These are phyloP conservation scores for Probosciger aterrimus DNA, from an alignment of 2,113 vertebrate species.

Conservation along the genomic window DNA sequence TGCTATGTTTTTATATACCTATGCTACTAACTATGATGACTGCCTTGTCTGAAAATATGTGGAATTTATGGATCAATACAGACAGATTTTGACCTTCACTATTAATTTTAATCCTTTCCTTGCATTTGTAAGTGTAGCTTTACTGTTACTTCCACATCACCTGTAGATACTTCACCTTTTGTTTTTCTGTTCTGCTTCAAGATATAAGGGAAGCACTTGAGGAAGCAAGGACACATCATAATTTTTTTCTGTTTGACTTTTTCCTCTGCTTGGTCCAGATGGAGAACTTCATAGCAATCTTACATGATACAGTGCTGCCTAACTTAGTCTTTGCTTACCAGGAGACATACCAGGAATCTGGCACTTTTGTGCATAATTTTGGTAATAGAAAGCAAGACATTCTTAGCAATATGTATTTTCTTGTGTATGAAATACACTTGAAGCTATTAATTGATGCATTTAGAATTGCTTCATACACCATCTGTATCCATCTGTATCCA, in stretches of 20 bases:
- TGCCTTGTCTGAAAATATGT: neutral
- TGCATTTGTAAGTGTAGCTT: neutral
- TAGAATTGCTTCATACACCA: neutral
- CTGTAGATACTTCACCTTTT: neutral
- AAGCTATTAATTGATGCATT: neutral
- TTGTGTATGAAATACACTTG: neutral
- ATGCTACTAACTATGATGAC: neutral
- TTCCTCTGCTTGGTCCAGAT: neutral
- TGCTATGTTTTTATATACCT: neutral
- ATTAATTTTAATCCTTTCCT: neutral
- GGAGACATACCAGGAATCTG: neutral
- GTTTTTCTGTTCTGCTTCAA: neutral
- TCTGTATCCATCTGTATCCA: conserved; percentile 16
- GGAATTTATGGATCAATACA: neutral
- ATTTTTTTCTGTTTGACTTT: neutral
- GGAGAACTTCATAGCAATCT: neutral
- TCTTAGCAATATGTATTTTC: neutral
- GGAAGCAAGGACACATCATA: neutral
- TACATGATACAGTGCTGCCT: neutral
- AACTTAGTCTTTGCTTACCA: neutral
- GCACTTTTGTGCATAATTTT: neutral
- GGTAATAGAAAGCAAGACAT: neutral
- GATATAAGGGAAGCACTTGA: neutral
- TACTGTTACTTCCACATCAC: neutral
- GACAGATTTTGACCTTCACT: neutral